Percentiles rank a stretch among this genome's conserved stretches.
Conservation (phyloP, 92 coral and sea anemone species). For the Umimayanthus chanpuru region DNA sequence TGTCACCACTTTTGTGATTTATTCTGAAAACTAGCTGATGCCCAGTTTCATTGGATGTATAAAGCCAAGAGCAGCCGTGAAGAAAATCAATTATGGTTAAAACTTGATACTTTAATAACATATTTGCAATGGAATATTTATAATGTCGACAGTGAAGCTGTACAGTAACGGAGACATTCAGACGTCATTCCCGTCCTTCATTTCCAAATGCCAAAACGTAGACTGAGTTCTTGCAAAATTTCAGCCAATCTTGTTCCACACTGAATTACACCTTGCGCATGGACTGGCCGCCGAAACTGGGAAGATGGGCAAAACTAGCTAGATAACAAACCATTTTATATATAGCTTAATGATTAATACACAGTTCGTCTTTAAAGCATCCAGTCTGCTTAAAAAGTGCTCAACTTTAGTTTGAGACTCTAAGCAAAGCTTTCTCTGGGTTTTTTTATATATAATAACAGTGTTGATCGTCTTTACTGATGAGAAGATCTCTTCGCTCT, state of each 20-base stretch:
- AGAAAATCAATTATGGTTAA: neutral
- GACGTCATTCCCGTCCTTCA: neutral
- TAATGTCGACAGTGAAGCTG: neutral
- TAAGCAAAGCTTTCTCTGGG: neutral
- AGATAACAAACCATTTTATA: too few species aligned
- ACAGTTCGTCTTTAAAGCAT: neutral
- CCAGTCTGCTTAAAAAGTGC: neutral
- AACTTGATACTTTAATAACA: neutral
- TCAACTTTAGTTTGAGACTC: neutral
- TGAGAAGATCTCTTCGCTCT: conserved; percentile 13
- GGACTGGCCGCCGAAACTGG: neutral
- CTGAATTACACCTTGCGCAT: neutral
- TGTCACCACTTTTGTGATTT: too few species aligned
- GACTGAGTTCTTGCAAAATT: neutral
- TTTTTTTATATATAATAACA: neutral
- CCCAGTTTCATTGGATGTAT: too few species aligned
- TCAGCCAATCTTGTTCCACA: too few species aligned
- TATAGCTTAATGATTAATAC: neutral
- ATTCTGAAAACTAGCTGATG: too few species aligned
- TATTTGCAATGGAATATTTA: neutral
- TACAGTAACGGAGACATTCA: neutral
- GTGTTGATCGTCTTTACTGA: neutral
- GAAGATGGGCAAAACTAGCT: neutral
- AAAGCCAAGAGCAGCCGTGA: neutral
- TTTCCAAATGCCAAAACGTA: neutral